These are phyloP conservation scores for Tachyglossus aculeatus DNA, from an alignment of 2,797 vertebrate species.

Conservation along the genomic window DNA sequence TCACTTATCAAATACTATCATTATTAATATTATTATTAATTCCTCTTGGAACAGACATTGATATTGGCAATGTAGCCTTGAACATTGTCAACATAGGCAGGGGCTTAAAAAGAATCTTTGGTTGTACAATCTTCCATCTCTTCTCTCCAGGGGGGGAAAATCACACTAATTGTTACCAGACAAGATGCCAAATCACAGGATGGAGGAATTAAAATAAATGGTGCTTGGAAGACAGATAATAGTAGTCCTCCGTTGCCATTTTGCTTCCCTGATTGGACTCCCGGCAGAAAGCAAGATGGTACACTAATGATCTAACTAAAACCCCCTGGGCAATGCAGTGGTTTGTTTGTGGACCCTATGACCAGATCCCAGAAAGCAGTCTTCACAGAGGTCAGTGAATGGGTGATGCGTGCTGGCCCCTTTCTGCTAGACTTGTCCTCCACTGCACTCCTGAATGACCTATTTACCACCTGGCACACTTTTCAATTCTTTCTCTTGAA, in stretches of 20 bases:
- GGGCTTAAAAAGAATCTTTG: slow-evolving; percentile 6
- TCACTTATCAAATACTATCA: too few species aligned
- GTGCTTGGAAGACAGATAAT: background rate
- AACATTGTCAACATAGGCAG: background rate
- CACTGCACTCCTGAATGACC: too few species aligned
- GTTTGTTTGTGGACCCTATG: too few species aligned
- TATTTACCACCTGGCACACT: too few species aligned
- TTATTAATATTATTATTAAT: too few species aligned
- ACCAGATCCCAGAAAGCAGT: too few species aligned
- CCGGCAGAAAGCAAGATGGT: background rate
- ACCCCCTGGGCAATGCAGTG: background rate
- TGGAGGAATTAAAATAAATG: background rate
- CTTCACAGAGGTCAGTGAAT: too few species aligned
- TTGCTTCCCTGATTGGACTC: background rate
- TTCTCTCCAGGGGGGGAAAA: background rate
- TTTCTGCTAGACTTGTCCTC: too few species aligned
- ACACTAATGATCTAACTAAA: background rate
- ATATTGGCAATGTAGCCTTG: background rate
- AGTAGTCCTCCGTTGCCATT: background rate
- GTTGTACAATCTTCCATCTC: background rate
- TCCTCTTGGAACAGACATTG: background rate
- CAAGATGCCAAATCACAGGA: background rate
- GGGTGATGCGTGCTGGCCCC: too few species aligned
- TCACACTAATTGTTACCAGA: background rate
- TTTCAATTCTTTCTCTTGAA: too few species aligned